Evolutionary conservation across 2,113 vertebrate genomes (phyloP).

Genomic region (Bos taurus): ARS-UCD2.0 NC_037348.1:10585001-10585500

Average conservation of each 20-base stretch:
- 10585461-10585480: slow-evolving; percentile 84
- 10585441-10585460: slow-evolving; percentile 78
- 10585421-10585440: slow-evolving; percentile 71
- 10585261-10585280: background rate
- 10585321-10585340: slow-evolving; percentile 30
- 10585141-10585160: background rate
- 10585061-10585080: background rate
- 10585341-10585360: slow-evolving; percentile 64
- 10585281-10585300: background rate
- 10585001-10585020: slow-evolving; percentile 23
- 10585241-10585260: background rate
- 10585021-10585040: background rate
- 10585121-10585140: background rate
- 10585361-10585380: slow-evolving; percentile 58
- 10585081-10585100: background rate
- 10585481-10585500: slow-evolving; percentile 84
- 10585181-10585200: slow-evolving; percentile 16
- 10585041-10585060: background rate
- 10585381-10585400: slow-evolving; percentile 70
- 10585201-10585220: background rate
- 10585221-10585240: background rate
- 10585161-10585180: slow-evolving; percentile 27
- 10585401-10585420: slow-evolving; percentile 72
- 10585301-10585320: background rate
- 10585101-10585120: background rate